phyloP scores from a whole-genome alignment of 2,888 invertebrate species.

The Camptogramma bilineatum region DNA sequence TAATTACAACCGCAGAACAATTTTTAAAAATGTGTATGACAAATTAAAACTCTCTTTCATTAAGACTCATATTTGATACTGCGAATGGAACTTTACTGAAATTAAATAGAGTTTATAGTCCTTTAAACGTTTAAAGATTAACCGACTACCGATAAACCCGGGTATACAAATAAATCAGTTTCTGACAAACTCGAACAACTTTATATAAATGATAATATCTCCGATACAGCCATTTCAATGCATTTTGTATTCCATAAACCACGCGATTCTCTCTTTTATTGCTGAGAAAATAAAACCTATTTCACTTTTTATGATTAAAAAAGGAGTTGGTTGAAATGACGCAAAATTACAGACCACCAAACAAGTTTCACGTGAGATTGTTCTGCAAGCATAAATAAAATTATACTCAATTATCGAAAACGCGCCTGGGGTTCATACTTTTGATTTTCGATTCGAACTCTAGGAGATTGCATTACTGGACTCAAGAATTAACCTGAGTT shows the following conservation, averaged over 20 bases:
- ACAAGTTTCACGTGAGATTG: conserved; percentile 58
- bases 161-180: conserved; percentile 57
- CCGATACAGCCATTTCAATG: conserved; percentile 43
- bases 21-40: conserved; percentile 39
- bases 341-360: conserved; percentile 66
- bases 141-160: conserved; percentile 44
- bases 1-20: conserved; percentile 39
- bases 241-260: conserved; percentile 33
- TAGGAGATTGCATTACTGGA: conserved; percentile 20
- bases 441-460: conserved; percentile 32
- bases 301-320: conserved; percentile 44
- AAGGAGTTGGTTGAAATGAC: conserved; percentile 49
- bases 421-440: conserved; percentile 41
- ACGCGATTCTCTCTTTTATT: conserved; percentile 51
- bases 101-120: conserved; percentile 16
- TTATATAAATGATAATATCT: conserved; percentile 63
- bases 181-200: conserved; percentile 62
- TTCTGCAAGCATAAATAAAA: conserved; percentile 62
- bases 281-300: conserved; percentile 44
- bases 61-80: conserved; percentile 3
- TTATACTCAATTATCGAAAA: conserved; percentile 61
- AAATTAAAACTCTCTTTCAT: conserved; percentile 40
- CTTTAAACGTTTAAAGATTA: conserved; percentile 44
- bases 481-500: neutral
- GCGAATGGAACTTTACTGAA: conserved; percentile 13